Base-by-base conservation (phyloP, 2,113 vertebrate species). In the Nothocercus nigrocapillus region DNA sequence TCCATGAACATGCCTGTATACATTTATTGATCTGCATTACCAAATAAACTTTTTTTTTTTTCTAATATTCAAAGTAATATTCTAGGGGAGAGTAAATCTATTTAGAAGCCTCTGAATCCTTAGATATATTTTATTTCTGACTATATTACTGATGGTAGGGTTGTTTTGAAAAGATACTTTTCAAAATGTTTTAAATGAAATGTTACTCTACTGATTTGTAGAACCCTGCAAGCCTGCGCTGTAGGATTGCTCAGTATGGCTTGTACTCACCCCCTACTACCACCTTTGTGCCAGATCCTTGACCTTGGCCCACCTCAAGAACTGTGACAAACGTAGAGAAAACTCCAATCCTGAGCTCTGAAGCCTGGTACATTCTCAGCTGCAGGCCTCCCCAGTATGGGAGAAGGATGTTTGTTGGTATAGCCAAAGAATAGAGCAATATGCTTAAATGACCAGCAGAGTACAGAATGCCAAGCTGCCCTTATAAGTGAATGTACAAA, bases 241-340 rank as follows among this genome's bases (percentile, higher is more conserved):
- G 20, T 0, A 7, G 64, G 54, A 24, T 28, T 30, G n/a, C n/a
- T 15, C 0, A 0, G 17, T 7, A 3, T 5, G 8, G 6, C 16
- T 32, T 45, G 15, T 28, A 9, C 25, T 68, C 47, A 6, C 44
- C 45, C 45, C 17, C 45, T 45, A 45, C 0, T 13, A 69, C 45
- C 24, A 58, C 73, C 28, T 53, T 63, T 9, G 11, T 32, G 63
- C 58, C 2, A 0, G 30, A 6, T 63, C 24, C 34, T 78, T 58
- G 56, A 5, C 22, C 61, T 24, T 7, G 11, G 3, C 38, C 4
- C 13, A 9, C 69, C 78, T 44, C 44, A 22, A 61, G n/a, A 44
- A 7, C 34, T 25, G 28, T 22, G 51, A n/a, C 1, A 3, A 11
- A 30, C 22, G 32, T 9, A 51, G 74, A n/a, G n/a, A 45, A 54